These are phyloP conservation scores for Coranthus polyacanthus DNA, from an alignment of 2,797 vertebrate genomes.

Conservation along the genomic window DNA sequence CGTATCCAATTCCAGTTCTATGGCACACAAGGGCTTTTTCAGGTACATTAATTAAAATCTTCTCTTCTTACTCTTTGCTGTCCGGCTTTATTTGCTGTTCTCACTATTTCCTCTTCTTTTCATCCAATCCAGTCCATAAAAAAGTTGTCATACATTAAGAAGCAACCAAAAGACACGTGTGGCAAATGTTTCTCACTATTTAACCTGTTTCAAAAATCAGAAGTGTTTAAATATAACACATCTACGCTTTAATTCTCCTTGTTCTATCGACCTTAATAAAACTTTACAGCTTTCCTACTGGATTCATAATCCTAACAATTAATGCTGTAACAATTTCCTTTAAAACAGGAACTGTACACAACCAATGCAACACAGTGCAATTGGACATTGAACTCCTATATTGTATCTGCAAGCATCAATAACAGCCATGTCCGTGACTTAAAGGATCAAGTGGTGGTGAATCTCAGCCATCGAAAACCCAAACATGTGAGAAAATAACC, in stretches of 20 bases:
- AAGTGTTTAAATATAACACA: conserved; percentile 35
- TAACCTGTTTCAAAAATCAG: too few species aligned
- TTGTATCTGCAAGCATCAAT: conserved; percentile 90
- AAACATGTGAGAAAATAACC: conserved; percentile 61
- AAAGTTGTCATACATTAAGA: too few species aligned
- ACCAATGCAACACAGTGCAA: conserved; percentile 21
- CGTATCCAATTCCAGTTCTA: conserved; percentile 93
- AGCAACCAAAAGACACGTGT: too few species aligned
- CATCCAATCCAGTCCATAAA: too few species aligned
- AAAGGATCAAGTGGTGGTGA: conserved; percentile 84
- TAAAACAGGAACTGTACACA: conserved; percentile 76
- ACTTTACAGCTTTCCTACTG: background rate
- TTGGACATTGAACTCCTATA: conserved; percentile 82
- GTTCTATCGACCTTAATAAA: background rate
- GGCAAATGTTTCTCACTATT: background rate
- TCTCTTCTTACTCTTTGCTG: background rate
- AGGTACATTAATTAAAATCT: conserved; percentile 74
- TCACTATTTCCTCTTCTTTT: too few species aligned
- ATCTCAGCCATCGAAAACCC: conserved; percentile 79
- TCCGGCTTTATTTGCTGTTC: background rate
- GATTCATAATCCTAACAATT: background rate
- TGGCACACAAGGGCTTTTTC: conserved; percentile 85
- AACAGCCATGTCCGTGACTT: conserved; percentile 82
- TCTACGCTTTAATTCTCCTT: background rate
- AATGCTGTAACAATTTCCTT: background rate